Base-by-base conservation (phyloP, 2,888 invertebrate genomes). In the Lymantria dispar region DNA sequence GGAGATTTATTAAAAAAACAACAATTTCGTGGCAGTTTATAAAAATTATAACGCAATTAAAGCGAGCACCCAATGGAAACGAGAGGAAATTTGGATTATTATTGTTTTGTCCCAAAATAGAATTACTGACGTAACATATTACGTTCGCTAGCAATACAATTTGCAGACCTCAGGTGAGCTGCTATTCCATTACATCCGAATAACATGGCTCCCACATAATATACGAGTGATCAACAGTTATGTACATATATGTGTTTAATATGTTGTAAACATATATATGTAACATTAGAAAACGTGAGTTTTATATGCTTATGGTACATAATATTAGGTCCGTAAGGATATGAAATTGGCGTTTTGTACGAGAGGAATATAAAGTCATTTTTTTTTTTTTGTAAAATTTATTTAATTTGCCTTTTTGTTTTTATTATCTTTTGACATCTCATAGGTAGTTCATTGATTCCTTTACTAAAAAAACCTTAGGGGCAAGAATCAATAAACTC, bases 21-120 rank as follows among this genome's bases (percentile, higher is more conserved):
- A 22, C 42, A 56, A 58, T 59, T 60, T 56, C 56, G 33, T 50
- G 66, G 54, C 63, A 63, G 63, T 52, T 61, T 47, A 47, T 56
- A 52, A 43, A 56, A 63, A 67, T 68, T 63, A 68, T 65, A 53
- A 54, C 59, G 63, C 55, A 61, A 68, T 67, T 67, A 67, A 65
- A 65, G 53, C 37, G 41, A 47, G 54, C 52, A 41, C 54, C 52
- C 62, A 68, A 65, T 64, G 55, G 29, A 52, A 36, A 47, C 45
- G 59, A 61, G 56, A 55, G 54, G 56, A 67, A 60, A 53, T 54
- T 56, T 31, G 43, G 44, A 36, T 40, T 47, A 49, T 62, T 52
- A 52, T 22, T 22, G 22, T 22, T 22, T 47, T 47, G 14, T 47
- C 15, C 14, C n/a, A 15, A 53, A 36, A 42, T 54, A 43, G 38